These are phyloP conservation scores for Philopotamus ludificatus DNA, from an alignment of 1,140 invertebrate genomes.

Conservation along the genomic window DNA sequence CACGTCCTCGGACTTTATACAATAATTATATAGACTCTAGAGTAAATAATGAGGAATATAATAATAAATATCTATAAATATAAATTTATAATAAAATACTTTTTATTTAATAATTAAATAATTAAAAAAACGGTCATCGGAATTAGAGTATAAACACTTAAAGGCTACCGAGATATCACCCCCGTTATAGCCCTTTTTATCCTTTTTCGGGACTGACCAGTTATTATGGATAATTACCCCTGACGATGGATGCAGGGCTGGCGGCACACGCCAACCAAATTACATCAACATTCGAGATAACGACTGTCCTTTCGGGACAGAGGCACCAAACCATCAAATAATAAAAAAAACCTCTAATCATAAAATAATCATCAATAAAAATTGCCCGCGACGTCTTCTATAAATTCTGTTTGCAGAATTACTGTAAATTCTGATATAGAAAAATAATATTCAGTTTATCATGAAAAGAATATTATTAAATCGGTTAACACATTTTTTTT, in stretches of 20 bases:
- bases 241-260: constrained; percentile 23
- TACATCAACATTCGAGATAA: constrained; percentile 21
- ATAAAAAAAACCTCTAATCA: too few relatives aligned
- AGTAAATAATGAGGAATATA: neutral
- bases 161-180: constrained; percentile 24
- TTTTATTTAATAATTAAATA: neutral
- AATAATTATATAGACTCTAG: neutral
- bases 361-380: too few relatives aligned
- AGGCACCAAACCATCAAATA: neutral
- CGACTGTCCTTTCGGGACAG: neutral
- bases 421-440: too few relatives aligned
- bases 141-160: constrained; percentile 23
- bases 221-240: constrained; percentile 28
- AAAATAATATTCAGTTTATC: too few relatives aligned
- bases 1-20: neutral
- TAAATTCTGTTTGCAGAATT: too few relatives aligned
- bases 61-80: neutral
- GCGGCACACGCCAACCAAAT: constrained; percentile 26
- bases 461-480: too few relatives aligned
- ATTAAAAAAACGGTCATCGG: neutral
- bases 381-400: too few relatives aligned
- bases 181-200: constrained; percentile 1
- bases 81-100: neutral
- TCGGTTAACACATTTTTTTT: too few relatives aligned
- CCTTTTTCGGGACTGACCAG: constrained; percentile 6